Evolutionary conservation across 92 coral and sea anemone genomes (phyloP).

Genomic region (Bergia puertoricense): DNA sequence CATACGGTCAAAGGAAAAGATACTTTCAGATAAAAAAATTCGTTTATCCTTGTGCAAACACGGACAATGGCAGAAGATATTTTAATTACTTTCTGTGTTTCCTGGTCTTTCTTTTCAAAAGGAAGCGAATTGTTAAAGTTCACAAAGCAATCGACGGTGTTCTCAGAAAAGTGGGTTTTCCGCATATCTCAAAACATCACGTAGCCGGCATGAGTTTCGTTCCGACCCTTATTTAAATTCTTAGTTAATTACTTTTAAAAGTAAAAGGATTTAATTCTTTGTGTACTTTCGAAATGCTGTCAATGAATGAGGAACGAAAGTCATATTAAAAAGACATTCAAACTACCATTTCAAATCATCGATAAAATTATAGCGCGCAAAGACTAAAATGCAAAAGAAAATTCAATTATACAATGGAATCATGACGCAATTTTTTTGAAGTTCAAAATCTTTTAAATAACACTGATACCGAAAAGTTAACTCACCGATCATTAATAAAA

Average conservation of each 20-base stretch:
- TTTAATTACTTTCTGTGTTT: background rate
- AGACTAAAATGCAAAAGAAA: background rate
- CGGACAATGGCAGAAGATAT: background rate
- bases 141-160: background rate
- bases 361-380: background rate
- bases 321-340: background rate
- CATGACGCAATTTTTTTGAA: background rate
- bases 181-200: slow-evolving; percentile 17
- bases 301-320: background rate
- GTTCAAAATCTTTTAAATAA: background rate
- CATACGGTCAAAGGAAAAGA: too few relatives aligned
- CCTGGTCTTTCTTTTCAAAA: slow-evolving; percentile 3
- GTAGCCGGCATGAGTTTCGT: background rate
- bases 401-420: background rate
- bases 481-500: too few relatives aligned
- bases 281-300: background rate
- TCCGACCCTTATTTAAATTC: background rate
- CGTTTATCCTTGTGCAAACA: background rate
- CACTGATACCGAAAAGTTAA: too few relatives aligned
- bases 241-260: background rate
- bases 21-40: background rate
- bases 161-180: slow-evolving; percentile 1
- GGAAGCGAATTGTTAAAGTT: background rate
- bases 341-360: background rate
- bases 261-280: background rate